Evolutionary conservation across 2,888 invertebrate genomes (phyloP).

Genomic region (Drosophila kokeensis): DNA sequence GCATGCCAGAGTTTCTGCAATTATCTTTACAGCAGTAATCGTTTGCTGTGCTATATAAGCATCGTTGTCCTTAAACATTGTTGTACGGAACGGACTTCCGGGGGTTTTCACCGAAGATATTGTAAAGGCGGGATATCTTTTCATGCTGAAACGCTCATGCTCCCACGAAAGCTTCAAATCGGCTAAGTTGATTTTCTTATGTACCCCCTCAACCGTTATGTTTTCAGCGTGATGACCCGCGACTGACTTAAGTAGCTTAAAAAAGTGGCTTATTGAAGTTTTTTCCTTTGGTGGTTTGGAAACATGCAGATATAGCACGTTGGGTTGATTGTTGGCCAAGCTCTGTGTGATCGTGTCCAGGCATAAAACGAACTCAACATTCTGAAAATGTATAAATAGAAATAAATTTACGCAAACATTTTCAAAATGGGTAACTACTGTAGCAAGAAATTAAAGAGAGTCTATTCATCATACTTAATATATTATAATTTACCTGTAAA

Average conservation of each 20-base stretch:
- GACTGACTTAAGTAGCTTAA: slow-evolving; percentile 88
- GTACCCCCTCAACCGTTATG: slow-evolving; percentile 89
- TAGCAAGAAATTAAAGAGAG: background rate
- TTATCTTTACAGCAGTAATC: slow-evolving; percentile 88
- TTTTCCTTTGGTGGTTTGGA: slow-evolving; percentile 97
- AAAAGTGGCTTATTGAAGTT: slow-evolving; percentile 89
- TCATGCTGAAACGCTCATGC: slow-evolving; percentile 97
- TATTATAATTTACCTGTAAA: slow-evolving; percentile 88
- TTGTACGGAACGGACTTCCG: slow-evolving; percentile 81
- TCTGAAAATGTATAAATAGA: slow-evolving; percentile 85
- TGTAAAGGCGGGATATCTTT: slow-evolving; percentile 96
- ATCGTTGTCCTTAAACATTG: slow-evolving; percentile 82
- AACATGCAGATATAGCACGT: slow-evolving; percentile 92
- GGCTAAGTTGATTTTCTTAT: slow-evolving; percentile 98
- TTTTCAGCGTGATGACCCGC: slow-evolving; percentile 85
- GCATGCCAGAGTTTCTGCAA: slow-evolving; percentile 94
- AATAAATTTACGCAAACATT: background rate
- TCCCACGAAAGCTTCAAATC: slow-evolving; percentile 97
- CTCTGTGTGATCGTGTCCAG: slow-evolving; percentile 91
- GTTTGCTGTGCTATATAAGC: slow-evolving; percentile 68
- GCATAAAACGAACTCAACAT: slow-evolving; percentile 95
- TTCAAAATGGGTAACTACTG: background rate
- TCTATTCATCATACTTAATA: background rate
- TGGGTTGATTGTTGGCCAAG: slow-evolving; percentile 77
- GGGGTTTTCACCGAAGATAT: slow-evolving; percentile 89